Conservation (phyloP, 2,888 invertebrate species). For the Mimas tiliae region DNA sequence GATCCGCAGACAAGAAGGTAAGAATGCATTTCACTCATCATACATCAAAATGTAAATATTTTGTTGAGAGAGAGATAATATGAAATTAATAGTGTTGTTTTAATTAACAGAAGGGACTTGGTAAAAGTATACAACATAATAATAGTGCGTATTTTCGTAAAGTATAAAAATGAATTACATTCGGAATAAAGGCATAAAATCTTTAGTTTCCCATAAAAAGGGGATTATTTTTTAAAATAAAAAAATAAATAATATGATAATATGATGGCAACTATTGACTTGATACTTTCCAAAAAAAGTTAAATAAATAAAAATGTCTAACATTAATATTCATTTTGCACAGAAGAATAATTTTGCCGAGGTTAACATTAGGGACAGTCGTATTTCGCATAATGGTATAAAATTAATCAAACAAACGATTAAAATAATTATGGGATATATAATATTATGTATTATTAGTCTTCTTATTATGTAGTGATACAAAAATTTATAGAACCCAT, state of each 20-base stretch:
- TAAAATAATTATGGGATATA: not conserved
- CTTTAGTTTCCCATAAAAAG: no score
- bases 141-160: no score
- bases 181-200: no score
- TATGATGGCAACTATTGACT: not conserved
- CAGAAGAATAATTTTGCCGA: not conserved
- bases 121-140: no score
- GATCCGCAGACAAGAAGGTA: slow-evolving; percentile 73
- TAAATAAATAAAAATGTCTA: not conserved
- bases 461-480: no score
- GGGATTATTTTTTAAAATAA: no score
- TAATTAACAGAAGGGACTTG: not conserved
- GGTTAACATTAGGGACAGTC: not conserved
- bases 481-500: no score
- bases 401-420: not conserved
- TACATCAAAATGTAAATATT: slow-evolving; percentile 42
- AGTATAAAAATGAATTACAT: no score
- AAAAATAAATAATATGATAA: no score
- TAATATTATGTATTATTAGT: not conserved
- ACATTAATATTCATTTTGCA: no score
- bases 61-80: not conserved
- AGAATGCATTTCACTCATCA: slow-evolving; percentile 65
- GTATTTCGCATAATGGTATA: not conserved
- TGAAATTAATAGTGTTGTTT: not conserved
- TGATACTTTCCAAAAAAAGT: not conserved